Conservation (phyloP, 30 jellyfish, hydroid and myxozoan genomes). For the Pseudorhiza aurosa region DNA sequence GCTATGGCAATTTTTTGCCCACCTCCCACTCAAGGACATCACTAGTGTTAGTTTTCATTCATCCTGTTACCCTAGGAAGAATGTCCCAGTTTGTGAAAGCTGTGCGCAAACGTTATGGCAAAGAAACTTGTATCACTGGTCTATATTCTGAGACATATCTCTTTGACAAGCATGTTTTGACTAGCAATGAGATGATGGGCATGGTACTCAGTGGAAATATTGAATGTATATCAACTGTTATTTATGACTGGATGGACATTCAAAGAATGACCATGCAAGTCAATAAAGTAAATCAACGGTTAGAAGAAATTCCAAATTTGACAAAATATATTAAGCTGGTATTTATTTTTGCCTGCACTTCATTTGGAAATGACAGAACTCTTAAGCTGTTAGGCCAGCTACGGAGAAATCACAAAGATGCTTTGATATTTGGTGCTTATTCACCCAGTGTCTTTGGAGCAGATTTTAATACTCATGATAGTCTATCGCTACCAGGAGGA, state of each 20-base stretch:
- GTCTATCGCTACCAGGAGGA: constrained; percentile 14
- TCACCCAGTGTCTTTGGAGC: constrained; percentile 43
- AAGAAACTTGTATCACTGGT: constrained; percentile 33
- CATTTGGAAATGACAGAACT: not conserved
- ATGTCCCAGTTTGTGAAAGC: constrained; percentile 24
- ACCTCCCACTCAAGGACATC: not conserved
- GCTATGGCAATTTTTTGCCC: constrained; percentile 26
- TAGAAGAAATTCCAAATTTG: not conserved
- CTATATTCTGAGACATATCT: constrained; percentile 12
- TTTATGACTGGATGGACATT: not conserved
- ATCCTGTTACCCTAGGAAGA: constrained; percentile 50
- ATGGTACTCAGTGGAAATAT: constrained; percentile 44
- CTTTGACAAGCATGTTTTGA: not conserved
- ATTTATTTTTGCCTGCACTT: constrained; percentile 4
- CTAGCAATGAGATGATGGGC: constrained; percentile 44
- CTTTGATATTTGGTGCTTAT: constrained; percentile 16
- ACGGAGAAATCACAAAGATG: not conserved
- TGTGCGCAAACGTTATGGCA: constrained; percentile 3
- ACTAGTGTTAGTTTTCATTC: constrained; percentile 27
- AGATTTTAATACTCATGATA: not conserved
- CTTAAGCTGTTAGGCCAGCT: not conserved
- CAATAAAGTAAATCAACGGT: not conserved
- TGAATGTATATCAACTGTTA: constrained; percentile 7
- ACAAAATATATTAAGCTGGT: not conserved
- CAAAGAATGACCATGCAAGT: not conserved